Conservation (phyloP, 2,797 vertebrate species). For the Spinus olivaceus region DNA sequence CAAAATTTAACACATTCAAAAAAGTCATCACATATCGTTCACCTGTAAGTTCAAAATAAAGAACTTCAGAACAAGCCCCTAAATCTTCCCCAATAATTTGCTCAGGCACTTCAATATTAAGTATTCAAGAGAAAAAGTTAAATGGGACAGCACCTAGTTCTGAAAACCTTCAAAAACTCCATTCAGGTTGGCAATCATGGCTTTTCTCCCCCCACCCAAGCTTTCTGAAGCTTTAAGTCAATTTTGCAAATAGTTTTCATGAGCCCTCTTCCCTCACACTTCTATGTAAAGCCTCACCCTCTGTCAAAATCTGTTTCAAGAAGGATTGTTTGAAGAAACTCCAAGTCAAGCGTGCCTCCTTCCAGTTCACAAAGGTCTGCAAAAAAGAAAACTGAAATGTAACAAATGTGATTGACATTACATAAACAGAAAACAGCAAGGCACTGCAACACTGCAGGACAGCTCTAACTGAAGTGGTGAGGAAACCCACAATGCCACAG, state of each 20-base stretch:
- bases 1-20: constrained; percentile 94
- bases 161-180: neutral
- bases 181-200: neutral
- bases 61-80: neutral
- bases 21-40: constrained; percentile 99
- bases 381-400: neutral
- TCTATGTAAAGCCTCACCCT: constrained; percentile 72
- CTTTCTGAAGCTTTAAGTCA: neutral
- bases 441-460: neutral
- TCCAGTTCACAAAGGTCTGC: constrained; percentile 87
- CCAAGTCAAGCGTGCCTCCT: constrained; percentile 88
- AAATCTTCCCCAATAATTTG: neutral
- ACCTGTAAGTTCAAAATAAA: constrained; percentile 74
- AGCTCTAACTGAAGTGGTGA: neutral
- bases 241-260: neutral
- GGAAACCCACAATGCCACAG: neutral
- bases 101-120: neutral
- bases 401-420: neutral
- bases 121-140: neutral
- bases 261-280: neutral
- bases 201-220: neutral
- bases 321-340: constrained; percentile 99
- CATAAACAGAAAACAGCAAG: neutral
- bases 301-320: constrained; percentile 95
- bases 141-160: neutral